Evolutionary conservation across 2,888 invertebrate species (phyloP).

Genomic region (Parnassius orleans): DNA sequence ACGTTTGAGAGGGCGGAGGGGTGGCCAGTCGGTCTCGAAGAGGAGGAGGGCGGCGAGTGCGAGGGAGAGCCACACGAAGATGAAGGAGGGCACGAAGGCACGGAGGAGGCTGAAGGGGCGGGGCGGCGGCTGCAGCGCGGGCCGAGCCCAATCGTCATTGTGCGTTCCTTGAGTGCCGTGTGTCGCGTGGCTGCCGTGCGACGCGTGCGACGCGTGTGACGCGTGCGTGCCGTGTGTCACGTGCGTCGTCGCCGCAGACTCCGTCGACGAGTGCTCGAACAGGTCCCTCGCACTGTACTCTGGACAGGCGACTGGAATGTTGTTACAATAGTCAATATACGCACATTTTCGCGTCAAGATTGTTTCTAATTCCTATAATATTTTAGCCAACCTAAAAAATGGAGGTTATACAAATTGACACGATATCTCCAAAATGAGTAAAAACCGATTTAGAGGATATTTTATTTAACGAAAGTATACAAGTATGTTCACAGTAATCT

Average conservation of each 20-base stretch:
- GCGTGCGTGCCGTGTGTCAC: conserved; percentile 57
- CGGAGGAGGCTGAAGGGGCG: conserved; percentile 83
- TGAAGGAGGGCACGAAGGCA: conserved; percentile 89
- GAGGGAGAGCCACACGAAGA: conserved; percentile 86
- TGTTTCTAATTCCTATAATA: no score
- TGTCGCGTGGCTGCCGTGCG: conserved; percentile 49
- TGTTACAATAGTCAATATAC: no score
- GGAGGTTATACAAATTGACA: no score
- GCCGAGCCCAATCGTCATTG: conserved; percentile 39
- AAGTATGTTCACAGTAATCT: no score
- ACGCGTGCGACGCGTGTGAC: conserved; percentile 62
- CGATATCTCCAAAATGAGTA: no score
- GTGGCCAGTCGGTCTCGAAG: conserved; percentile 89
- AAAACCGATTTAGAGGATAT: no score
- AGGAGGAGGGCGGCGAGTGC: conserved; percentile 85
- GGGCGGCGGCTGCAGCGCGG: conserved; percentile 47
- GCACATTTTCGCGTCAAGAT: no score
- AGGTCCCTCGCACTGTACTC: conserved; percentile 87
- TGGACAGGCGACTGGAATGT: conserved; percentile 61
- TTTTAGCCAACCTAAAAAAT: no score
- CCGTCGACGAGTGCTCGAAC: conserved; percentile 89
- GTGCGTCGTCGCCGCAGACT: conserved; percentile 61
- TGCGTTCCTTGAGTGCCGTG: conserved; percentile 40
- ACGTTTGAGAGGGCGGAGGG: conserved; percentile 85
- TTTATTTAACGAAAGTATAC: no score